Conservation (phyloP, 2,113 vertebrate genomes). For the Periophthalmodon schlosseri region DNA sequence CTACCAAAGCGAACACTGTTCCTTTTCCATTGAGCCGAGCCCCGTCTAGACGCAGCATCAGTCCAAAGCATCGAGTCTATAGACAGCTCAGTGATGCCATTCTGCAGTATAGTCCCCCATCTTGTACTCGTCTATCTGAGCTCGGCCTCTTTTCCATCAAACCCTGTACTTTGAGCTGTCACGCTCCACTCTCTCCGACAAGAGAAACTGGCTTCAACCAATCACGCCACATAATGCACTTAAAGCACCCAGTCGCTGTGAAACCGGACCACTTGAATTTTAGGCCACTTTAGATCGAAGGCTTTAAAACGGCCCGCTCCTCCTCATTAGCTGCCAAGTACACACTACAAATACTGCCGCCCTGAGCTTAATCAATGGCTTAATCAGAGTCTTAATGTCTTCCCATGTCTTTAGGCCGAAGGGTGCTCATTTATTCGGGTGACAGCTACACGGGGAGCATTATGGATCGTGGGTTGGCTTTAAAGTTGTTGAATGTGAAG, state of each 20-base stretch:
- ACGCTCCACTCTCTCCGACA: constrained; percentile 44
- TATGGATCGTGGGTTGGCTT: background rate
- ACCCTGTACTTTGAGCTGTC: constrained; percentile 46
- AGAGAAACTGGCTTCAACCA: constrained; percentile 43
- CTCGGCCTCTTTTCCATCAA: constrained; percentile 34
- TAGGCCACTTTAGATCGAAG: constrained; percentile 58
- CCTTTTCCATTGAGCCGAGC: background rate
- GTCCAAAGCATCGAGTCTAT: constrained; percentile 9
- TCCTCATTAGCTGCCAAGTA: constrained; percentile 60
- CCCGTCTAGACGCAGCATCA: constrained; percentile 16
- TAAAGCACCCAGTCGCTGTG: constrained; percentile 57
- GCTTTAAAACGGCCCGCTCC: constrained; percentile 50
- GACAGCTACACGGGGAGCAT: constrained; percentile 1
- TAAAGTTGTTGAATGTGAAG: constrained; percentile 1
- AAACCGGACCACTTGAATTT: constrained; percentile 61
- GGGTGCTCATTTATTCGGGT: constrained; percentile 24
- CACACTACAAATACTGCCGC: constrained; percentile 47
- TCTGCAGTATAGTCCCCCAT: constrained; percentile 25
- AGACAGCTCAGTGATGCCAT: constrained; percentile 33
- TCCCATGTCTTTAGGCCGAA: constrained; percentile 16
- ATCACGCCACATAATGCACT: constrained; percentile 64
- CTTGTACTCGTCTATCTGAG: constrained; percentile 33
- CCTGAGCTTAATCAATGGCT: constrained; percentile 58
- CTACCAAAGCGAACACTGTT: background rate
- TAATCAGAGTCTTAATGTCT: constrained; percentile 53